phyloP scores from a whole-genome alignment of 1,140 invertebrate genomes.

The Melanaphis sacchari region DNA sequence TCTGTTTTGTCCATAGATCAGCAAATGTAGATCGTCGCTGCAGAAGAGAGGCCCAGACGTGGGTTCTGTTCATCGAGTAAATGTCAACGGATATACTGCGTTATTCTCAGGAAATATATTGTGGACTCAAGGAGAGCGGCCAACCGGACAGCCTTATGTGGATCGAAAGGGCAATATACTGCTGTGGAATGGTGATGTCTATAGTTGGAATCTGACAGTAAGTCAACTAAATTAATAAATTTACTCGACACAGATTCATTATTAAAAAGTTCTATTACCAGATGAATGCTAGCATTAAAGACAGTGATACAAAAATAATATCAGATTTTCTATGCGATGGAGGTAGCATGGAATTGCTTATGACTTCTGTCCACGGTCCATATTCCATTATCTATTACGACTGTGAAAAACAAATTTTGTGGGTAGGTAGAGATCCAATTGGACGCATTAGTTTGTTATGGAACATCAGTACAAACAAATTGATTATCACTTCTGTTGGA shows the following conservation, averaged over 20 bases:
- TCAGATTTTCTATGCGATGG: slow-evolving; percentile 38
- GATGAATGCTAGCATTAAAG: slow-evolving; percentile 34
- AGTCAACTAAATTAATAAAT: slow-evolving; percentile 41
- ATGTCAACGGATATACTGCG: neutral
- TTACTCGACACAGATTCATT: neutral
- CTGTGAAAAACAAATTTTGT: slow-evolving; percentile 67
- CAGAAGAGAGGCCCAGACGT: slow-evolving; percentile 58
- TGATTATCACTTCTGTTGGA: slow-evolving; percentile 71
- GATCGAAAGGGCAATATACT: slow-evolving; percentile 69
- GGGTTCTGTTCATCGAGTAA: neutral
- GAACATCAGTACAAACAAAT: slow-evolving; percentile 63
- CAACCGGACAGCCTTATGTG: slow-evolving; percentile 58
- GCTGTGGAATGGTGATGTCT: slow-evolving; percentile 86
- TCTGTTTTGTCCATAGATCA: neutral
- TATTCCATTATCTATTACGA: slow-evolving; percentile 84
- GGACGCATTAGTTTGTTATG: slow-evolving; percentile 84
- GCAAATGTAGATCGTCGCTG: slow-evolving; percentile 25
- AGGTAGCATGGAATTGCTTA: slow-evolving; percentile 39
- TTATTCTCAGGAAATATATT: slow-evolving; percentile 55
- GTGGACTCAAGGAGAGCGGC: slow-evolving; percentile 60
- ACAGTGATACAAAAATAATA: slow-evolving; percentile 44
- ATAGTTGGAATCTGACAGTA: slow-evolving; percentile 66
- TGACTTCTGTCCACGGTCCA: slow-evolving; percentile 77
- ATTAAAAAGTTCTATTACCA: neutral
- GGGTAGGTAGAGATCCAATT: slow-evolving; percentile 85